phyloP scores from a whole-genome alignment of 2,113 vertebrate genomes.

The Coturnix japonica region DNA sequence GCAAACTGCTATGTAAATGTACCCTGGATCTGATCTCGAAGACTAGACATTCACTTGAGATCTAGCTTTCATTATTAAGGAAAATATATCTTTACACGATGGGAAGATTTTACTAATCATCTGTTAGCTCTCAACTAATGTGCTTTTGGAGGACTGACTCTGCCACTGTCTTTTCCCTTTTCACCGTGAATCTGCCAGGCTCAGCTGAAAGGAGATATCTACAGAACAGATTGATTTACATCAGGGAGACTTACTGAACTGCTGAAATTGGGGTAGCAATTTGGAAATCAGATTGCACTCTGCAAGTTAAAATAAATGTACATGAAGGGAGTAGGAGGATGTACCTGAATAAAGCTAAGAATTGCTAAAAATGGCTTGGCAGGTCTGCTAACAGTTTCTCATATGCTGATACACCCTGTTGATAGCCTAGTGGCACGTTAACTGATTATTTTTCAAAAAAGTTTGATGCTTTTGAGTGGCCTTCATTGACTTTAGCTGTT shows the following conservation, averaged over 20 bases:
- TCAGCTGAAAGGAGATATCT: not conserved
- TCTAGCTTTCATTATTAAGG: conserved; percentile 35
- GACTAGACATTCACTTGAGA: conserved; percentile 11
- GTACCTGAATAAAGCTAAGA: conserved; percentile 1
- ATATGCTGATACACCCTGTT: not conserved
- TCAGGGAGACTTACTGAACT: not conserved
- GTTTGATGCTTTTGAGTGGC: conserved; percentile 42
- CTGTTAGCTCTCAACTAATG: conserved; percentile 33
- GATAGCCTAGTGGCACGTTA: not conserved
- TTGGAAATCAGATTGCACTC: not conserved
- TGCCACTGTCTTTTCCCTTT: conserved; percentile 26
- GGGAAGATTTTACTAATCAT: conserved; percentile 49
- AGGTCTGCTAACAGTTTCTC: not conserved
- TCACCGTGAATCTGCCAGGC: conserved; percentile 29
- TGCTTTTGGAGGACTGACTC: conserved; percentile 9
- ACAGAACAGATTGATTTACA: conserved; percentile 51
- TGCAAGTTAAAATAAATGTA: conserved; percentile 14
- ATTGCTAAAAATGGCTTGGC: not conserved
- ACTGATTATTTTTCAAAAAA: conserved; percentile 41
- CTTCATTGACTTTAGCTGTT: conserved; percentile 22
- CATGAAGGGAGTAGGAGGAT: not conserved
- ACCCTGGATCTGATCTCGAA: not conserved
- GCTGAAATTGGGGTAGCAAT: conserved; percentile 13
- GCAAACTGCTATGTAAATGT: not conserved
- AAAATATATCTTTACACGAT: conserved; percentile 47